These are phyloP conservation scores for Drosophila lacertosa DNA, from an alignment of 1,140 invertebrate genomes.

Conservation along the genomic window DNA sequence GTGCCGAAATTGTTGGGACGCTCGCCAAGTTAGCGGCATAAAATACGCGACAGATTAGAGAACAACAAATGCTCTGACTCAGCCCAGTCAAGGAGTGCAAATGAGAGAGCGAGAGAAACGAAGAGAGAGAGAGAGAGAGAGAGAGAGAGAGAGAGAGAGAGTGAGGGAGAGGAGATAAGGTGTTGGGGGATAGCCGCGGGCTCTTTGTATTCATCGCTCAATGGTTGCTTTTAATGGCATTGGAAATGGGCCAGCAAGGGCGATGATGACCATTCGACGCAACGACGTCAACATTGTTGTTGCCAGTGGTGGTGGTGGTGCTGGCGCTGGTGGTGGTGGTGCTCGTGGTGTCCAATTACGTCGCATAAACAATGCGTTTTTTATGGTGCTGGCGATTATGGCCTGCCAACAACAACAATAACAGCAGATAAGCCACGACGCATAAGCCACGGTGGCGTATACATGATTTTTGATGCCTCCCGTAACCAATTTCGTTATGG, in stretches of 20 bases:
- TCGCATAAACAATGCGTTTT: conserved; percentile 81
- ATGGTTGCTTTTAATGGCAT: conserved; percentile 75
- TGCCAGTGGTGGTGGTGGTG: neutral
- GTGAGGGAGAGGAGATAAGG: neutral
- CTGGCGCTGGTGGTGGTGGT: conserved; percentile 13
- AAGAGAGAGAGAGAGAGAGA: neutral
- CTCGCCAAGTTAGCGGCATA: conserved; percentile 62
- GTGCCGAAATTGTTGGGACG: conserved; percentile 45
- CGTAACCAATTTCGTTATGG: conserved; percentile 47
- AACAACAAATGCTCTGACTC: conserved; percentile 58
- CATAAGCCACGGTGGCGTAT: conserved; percentile 65
- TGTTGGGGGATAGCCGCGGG: neutral
- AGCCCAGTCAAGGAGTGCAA: neutral
- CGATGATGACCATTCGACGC: conserved; percentile 65
- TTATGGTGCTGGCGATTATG: conserved; percentile 77
- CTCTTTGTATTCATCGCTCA: conserved; percentile 55
- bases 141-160: neutral
- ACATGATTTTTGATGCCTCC: conserved; percentile 72
- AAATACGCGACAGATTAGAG: conserved; percentile 77
- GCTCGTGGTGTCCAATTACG: conserved; percentile 75
- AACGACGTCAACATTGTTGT: conserved; percentile 32
- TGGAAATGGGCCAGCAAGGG: conserved; percentile 61
- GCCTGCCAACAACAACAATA: conserved; percentile 49
- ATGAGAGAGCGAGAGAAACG: neutral
- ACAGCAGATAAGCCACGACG: conserved; percentile 69